Conservation (phyloP, 2,797 vertebrate genomes). For the Synaphobranchus kaupii region DNA sequence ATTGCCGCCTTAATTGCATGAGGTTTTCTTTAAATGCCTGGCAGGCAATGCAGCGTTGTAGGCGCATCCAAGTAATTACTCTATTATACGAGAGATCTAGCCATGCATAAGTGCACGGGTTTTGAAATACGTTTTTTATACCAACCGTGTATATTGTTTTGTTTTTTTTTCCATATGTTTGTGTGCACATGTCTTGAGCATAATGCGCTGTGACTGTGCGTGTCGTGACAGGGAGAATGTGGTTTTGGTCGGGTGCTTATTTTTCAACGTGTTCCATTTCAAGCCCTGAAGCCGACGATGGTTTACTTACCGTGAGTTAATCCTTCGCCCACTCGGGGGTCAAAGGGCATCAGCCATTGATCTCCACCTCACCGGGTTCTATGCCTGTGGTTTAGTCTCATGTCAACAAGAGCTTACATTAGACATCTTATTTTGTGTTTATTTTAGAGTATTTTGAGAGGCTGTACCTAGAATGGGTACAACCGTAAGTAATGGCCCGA, state of each 20-base stretch:
- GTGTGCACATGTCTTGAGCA: neutral
- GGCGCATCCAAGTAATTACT: neutral
- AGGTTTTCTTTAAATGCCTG: constrained; percentile 6
- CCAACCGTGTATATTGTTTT: neutral
- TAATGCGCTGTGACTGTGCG: neutral
- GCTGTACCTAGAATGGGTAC: neutral
- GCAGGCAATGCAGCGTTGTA: neutral
- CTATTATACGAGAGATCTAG: neutral
- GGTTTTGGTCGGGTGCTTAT: neutral
- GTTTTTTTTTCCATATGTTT: neutral
- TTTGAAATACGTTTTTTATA: neutral
- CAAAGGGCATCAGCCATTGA: neutral
- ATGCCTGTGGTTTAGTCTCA: neutral
- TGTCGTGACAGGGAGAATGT: neutral
- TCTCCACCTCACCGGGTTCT: neutral
- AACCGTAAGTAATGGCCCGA: neutral
- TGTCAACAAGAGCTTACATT: neutral
- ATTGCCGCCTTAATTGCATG: constrained; percentile 1
- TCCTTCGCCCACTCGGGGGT: neutral
- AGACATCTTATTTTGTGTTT: neutral
- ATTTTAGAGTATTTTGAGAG: neutral
- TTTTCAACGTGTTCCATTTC: neutral
- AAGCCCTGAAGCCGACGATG: neutral
- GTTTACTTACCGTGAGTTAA: neutral
- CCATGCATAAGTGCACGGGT: neutral